Evolutionary conservation across 2,888 invertebrate genomes (phyloP).

Genomic region (Monopis laevigella): DNA sequence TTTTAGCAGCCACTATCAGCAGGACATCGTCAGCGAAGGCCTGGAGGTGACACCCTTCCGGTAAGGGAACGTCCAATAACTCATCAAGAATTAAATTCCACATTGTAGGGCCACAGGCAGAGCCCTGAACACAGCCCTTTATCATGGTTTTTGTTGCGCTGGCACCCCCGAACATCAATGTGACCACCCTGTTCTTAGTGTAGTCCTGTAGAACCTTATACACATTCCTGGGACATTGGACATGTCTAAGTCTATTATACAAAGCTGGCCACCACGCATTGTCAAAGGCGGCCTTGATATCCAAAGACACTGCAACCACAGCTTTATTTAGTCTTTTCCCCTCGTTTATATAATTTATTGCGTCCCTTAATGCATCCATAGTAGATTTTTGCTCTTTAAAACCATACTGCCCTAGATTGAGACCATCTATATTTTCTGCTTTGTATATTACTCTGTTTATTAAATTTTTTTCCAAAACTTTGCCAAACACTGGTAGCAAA

Average conservation of each 20-base stretch:
- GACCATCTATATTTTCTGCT: too few species aligned
- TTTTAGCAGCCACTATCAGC: not conserved
- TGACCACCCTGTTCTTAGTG: not conserved
- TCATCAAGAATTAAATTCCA: conserved; percentile 2
- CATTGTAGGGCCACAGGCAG: conserved; percentile 3
- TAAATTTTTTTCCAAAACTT: not conserved
- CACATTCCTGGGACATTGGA: not conserved
- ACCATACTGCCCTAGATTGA: not conserved
- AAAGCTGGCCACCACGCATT: conserved; percentile 2
- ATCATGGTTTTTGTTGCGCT: not conserved
- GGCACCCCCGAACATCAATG: not conserved
- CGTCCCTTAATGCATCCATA: not conserved
- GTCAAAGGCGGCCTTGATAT: not conserved
- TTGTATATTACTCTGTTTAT: not conserved
- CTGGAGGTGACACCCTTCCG: not conserved
- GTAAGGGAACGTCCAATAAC: not conserved
- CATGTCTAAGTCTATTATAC: not conserved
- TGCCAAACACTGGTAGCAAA: not conserved
- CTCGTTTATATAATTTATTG: not conserved
- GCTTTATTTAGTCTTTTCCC: not conserved
- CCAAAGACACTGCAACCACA: not conserved
- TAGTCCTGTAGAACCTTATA: not conserved
- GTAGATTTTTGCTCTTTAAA: not conserved
- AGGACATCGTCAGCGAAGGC: conserved; percentile 1
- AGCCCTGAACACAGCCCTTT: conserved; percentile 10